A percentile compares a stretch with the other conserved stretches of the same genome.
Evolutionary conservation across 2,888 invertebrate species (phyloP).

Genomic region (Ligdia adustata): DNA sequence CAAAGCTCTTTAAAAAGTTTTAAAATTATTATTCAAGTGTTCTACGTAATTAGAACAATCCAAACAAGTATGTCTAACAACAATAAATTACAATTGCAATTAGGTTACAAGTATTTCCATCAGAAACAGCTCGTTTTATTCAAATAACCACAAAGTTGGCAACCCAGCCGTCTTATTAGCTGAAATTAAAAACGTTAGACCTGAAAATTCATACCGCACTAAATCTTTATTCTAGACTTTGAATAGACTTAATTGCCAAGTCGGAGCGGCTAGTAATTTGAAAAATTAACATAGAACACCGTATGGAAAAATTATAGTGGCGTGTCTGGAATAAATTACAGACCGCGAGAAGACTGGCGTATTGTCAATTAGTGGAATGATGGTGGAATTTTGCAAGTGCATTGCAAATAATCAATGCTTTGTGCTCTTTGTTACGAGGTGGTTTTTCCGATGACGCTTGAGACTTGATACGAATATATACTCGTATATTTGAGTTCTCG

Average conservation of each 20-base stretch:
- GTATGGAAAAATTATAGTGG: slow-evolving; percentile 31
- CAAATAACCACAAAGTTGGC: slow-evolving; percentile 6
- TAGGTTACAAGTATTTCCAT: slow-evolving; percentile 6
- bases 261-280: slow-evolving; percentile 34
- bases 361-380: slow-evolving; percentile 12
- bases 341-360: slow-evolving; percentile 21
- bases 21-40: too few relatives aligned
- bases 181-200: slow-evolving; percentile 28
- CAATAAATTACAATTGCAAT: background rate
- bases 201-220: slow-evolving; percentile 32
- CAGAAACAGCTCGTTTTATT: slow-evolving; percentile 4
- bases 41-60: too few relatives aligned
- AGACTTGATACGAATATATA: too few relatives aligned
- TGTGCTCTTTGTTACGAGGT: too few relatives aligned
- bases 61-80: background rate
- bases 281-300: slow-evolving; percentile 36
- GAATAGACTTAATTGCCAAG: slow-evolving; percentile 36
- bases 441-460: too few relatives aligned
- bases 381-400: slow-evolving; percentile 10
- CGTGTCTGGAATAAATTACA: slow-evolving; percentile 35
- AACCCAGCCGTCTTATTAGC: slow-evolving; percentile 17
- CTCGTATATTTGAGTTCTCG: too few relatives aligned
- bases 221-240: slow-evolving; percentile 36
- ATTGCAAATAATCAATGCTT: slow-evolving; percentile 9
- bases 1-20: too few relatives aligned